Conservation (phyloP, 2,113 vertebrate species). For the Suricata suricatta region DNA sequence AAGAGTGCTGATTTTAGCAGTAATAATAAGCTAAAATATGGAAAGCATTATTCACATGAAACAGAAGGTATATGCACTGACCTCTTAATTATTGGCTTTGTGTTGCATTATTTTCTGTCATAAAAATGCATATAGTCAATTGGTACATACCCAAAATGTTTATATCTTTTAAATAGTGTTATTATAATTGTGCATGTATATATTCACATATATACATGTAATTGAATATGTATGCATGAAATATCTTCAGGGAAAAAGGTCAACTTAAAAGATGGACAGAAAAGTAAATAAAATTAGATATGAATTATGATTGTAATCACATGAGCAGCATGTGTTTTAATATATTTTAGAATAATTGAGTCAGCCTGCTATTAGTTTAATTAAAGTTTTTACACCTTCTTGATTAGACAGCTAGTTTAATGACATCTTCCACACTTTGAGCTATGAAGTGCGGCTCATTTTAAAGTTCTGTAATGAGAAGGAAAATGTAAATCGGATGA, state of each 20-base stretch:
- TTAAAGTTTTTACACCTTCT: constrained; percentile 91
- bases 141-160: not conserved
- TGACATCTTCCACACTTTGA: constrained; percentile 87
- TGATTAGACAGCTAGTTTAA: constrained; percentile 91
- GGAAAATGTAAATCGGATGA: constrained; percentile 85
- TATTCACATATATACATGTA: not conserved
- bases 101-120: not conserved
- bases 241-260: not conserved
- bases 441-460: constrained; percentile 82
- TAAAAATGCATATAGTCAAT: not conserved
- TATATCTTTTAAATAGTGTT: not conserved
- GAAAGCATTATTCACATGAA: not conserved
- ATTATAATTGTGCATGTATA: not conserved
- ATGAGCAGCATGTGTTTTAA: constrained; percentile 76
- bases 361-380: constrained; percentile 88
- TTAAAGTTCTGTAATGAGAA: constrained; percentile 86
- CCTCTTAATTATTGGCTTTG: not conserved
- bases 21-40: not conserved
- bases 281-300: constrained; percentile 46
- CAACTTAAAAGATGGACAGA: constrained; percentile 16
- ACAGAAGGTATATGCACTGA: not conserved
- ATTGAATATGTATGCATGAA: not conserved
- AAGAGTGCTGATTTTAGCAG: not conserved
- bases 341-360: constrained; percentile 87
- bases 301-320: constrained; percentile 64